Conservation (phyloP, 2,797 vertebrate genomes). For the Alca torda region DNA sequence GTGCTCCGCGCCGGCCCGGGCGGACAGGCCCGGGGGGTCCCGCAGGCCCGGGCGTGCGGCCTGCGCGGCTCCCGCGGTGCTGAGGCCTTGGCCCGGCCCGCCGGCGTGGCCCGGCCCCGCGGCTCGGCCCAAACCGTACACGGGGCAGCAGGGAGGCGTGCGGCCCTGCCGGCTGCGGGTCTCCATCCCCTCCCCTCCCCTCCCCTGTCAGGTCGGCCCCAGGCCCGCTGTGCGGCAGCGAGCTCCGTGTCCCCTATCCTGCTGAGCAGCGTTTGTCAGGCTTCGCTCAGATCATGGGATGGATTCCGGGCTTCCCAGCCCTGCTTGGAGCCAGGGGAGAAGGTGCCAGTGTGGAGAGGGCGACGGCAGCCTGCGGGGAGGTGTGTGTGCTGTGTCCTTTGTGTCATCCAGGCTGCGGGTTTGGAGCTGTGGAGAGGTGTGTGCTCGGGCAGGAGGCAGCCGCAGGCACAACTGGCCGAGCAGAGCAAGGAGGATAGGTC, state of each 20-base stretch:
- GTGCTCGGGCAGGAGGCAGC: not conserved
- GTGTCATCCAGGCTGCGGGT: rapidly evolving
- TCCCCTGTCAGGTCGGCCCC: no score
- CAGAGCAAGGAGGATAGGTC: not conserved
- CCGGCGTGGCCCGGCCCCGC: not conserved
- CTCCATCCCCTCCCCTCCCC: no score
- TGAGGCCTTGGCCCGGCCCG: not conserved
- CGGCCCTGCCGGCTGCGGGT: not conserved
- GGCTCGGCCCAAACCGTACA: not conserved
- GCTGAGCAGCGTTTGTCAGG: not conserved
- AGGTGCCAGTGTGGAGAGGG: rapidly evolving
- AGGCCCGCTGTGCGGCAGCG: not conserved
- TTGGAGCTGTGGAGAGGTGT: not conserved
- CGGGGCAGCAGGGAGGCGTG: not conserved
- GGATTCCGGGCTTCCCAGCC: not conserved
- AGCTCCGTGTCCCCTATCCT: rapidly evolving
- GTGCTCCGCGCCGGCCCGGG: not conserved
- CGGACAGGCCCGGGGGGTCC: not conserved
- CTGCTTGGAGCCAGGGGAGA: not conserved
- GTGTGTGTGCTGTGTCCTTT: not conserved
- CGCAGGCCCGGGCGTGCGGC: not conserved
- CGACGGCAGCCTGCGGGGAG: rapidly evolving
- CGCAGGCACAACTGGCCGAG: not conserved
- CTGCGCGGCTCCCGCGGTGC: not conserved
- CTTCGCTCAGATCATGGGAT: rapidly evolving